Base-by-base conservation (phyloP, 2,113 vertebrate genomes). In the Lepidothrix coronata region DNA sequence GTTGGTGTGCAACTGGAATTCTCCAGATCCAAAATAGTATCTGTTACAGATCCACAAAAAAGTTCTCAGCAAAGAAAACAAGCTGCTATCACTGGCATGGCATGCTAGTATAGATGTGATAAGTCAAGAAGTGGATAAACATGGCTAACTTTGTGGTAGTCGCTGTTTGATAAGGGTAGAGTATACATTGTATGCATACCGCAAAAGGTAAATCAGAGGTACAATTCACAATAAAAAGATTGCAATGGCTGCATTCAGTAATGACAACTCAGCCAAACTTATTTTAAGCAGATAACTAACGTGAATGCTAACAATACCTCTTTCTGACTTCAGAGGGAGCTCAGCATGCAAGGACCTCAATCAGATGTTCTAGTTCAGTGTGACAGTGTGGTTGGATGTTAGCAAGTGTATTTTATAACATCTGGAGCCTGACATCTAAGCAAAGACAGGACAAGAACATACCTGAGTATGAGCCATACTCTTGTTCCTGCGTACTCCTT, bases 151-250 rank as follows among this genome's bases (percentile, higher is more conserved):
- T 89, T 89, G 79, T 89, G 35, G 33, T 71, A 61, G 23, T 79
- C 46, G 25, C 15, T 77, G 37, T 59, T 68, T 55, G 21, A 14
- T 59, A 55, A 44, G 14, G 20, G 16, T 23, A 44, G 14, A 28
- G 6, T 20, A 55, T 33, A 25, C 28, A 23, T 14, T 25, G 17
- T 46, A 41, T 33, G 18, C 1, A 1, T 43, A 24, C 21, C 0
- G 1, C 0, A 4, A 65, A 81, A 78, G 12, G 8, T 22, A n/a
- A 46, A 4, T 15, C 43, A 85, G 51, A 48, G 57, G 27, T 39
- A 82, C 21, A 71, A 25, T 15, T 65, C 51, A 16, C 41, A 75
- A 13, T 37, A 12, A 74, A 82, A 48, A 46, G 8, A 7, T 10
- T 63, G 17, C 31, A 19, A 21, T 49, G 57, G 5, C 39, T 67